Evolutionary conservation across 1,140 invertebrate genomes (phyloP), one percentile per base, ranked within the genome.

Genomic region (Ditylenchus dipsaci): DNA sequence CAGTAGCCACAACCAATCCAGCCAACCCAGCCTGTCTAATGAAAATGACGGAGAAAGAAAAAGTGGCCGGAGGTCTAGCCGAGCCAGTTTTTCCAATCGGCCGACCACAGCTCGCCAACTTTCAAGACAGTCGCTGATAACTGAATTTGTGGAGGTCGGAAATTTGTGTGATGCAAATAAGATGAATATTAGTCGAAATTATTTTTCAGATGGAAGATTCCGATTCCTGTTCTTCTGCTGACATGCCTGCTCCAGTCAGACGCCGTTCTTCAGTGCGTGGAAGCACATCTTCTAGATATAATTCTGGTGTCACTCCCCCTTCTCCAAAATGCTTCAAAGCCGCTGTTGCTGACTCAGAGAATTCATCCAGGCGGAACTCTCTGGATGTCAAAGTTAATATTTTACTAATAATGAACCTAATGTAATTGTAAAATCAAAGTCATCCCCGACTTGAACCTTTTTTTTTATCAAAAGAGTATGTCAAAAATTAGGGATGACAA

Each of bases 91-190:
- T 17, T 53, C n/a, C 15, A 26, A 53, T 53, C 49, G 49, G 3
- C 49, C n/a, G 15, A 53, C 49, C 49, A 53, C 49, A 53, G 49
- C 49, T 53, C 49, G 49, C 23, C 49, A 53, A 53, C 23, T 53
- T 19, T 53, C 49, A 26, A 19, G 49, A 26, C 49, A 53, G 23
- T 53, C 49, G 49, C 49, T 53, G 1, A 19, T 53, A 19, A 53
- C 49, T 21, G 49, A 53, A 53, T 53, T 53, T 53, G 49, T 26
- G 8, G 49, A 53, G 3, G 49, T 53, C 3, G 11, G 33, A 3
- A 38, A 11, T 38, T 11, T 38, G 3, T 38, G n/a, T n/a, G n/a
- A n/a, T n/a, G n/a, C n/a, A n/a, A n/a, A n/a, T n/a, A n/a, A n/a
- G n/a, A n/a, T n/a, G n/a, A n/a, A n/a, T n/a, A n/a, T n/a, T n/a